A percentile compares a stretch with the other conserved stretches of the same genome.
phyloP scores from a whole-genome alignment of 1,140 invertebrate genomes.

The Halictus rubicundus region DNA sequence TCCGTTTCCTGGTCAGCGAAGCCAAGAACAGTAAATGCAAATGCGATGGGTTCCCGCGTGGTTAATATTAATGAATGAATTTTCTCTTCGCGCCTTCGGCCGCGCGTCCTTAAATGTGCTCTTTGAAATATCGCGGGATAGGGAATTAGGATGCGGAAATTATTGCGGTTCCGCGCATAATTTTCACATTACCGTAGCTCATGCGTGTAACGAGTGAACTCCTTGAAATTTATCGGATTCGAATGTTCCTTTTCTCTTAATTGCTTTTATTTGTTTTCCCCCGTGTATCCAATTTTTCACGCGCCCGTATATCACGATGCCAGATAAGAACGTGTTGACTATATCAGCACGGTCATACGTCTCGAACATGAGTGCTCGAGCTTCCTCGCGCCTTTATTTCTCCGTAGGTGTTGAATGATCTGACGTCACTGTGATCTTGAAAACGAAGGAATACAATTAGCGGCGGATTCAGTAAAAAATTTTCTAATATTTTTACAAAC shows the following conservation, averaged over 20 bases:
- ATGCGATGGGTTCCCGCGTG: slow-evolving; percentile 46
- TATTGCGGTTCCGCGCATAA: slow-evolving; percentile 24
- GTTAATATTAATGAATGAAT: slow-evolving; percentile 54
- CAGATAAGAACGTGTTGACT: neutral
- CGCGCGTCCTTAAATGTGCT: slow-evolving; percentile 26
- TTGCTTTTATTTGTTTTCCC: neutral
- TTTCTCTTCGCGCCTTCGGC: slow-evolving; percentile 46
- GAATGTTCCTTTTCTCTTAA: neutral
- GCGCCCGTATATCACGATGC: neutral
- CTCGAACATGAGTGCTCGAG: too few species aligned
- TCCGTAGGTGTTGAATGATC: too few species aligned
- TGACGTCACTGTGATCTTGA: too few species aligned
- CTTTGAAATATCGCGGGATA: slow-evolving; percentile 23
- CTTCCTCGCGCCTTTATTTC: too few species aligned
- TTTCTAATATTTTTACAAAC: too few species aligned
- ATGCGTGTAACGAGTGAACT: slow-evolving; percentile 14
- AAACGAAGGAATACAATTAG: too few species aligned
- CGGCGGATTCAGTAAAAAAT: too few species aligned
- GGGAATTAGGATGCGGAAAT: slow-evolving; percentile 27
- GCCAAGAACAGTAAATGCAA: slow-evolving; percentile 53
- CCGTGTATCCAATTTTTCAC: neutral
- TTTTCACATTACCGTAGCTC: slow-evolving; percentile 34
- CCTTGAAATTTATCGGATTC: slow-evolving; percentile 10
- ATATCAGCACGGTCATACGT: neutral
- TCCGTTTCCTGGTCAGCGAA: slow-evolving; percentile 47